Conservation (phyloP, 2,888 invertebrate species). For the Pharmacophagus antenor region DNA sequence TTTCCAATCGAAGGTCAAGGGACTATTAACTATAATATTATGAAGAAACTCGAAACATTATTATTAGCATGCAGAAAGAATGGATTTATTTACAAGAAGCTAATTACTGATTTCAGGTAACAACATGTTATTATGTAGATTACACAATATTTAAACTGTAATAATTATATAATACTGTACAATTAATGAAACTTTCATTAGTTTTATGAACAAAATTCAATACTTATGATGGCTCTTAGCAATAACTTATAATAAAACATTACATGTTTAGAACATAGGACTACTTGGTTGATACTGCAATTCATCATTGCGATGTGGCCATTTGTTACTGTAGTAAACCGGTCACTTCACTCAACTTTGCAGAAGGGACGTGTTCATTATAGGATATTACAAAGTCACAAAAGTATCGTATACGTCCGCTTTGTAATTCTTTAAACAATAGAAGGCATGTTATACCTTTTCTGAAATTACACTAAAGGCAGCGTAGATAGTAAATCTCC, state of each 20-base stretch:
- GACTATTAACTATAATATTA: neutral
- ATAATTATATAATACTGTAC: too few relatives aligned
- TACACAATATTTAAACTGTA: too few relatives aligned
- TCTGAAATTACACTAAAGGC: slow-evolving; percentile 6
- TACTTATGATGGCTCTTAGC: too few relatives aligned
- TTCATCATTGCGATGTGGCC: too few relatives aligned
- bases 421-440: neutral
- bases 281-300: too few relatives aligned
- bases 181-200: too few relatives aligned
- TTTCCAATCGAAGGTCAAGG: slow-evolving; percentile 20
- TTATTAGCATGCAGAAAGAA: neutral
- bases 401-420: neutral
- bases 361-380: neutral
- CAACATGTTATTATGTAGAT: neutral
- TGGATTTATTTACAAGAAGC: neutral
- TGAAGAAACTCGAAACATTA: neutral
- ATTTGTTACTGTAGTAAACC: neutral
- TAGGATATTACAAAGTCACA: neutral
- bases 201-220: too few relatives aligned
- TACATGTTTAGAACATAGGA: too few relatives aligned
- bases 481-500: slow-evolving; percentile 1
- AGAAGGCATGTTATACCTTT: neutral
- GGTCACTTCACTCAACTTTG: neutral
- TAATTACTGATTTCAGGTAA: neutral
- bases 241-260: too few relatives aligned